Evolutionary conservation across 2,888 invertebrate genomes (phyloP), one percentile per base, ranked within the genome.

Genomic region (Odontomyia ornata): DNA sequence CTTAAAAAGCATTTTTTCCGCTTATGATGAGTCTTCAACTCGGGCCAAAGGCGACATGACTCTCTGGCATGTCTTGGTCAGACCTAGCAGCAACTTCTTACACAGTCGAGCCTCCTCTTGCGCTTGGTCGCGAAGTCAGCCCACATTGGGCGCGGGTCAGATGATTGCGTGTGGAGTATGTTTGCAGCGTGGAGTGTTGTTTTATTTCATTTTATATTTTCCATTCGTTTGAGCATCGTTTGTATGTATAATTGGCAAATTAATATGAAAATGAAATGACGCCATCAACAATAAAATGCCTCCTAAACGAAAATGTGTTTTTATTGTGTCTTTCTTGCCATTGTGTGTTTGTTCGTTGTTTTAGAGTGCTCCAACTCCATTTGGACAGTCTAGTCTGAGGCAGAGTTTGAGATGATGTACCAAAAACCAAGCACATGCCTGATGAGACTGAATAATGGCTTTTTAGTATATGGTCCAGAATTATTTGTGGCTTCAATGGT

Each of bases 241-340:
- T 52, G 72, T 47, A 72, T 72, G 56, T 23, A 72, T 72, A 72
- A 72, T 72, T 72, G 72, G 72, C 72, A 56, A 72, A 72, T 72
- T 72, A 72, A 72, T 72, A 72, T 72, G 52, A 56, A 72, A 72
- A 72, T 72, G 52, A 72, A 72, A 72, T 72, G 72, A 72, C 72
- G 72, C n/a, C 56, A 56, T 72, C 72, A 47, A 27, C 43, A 64
- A 64, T 60, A 60, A 52, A 52, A 25, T 25, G 23, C 60, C 11
- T 21, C 4, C 52, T 52, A 52, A 18, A 18, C 52, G n/a, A 18
- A 60, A 23, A 25, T 25, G 60, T 60, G 23, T 60, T 60, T 13
- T 60, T 60, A 15, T 52, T 15, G 52, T 52, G 52, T 52, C 52
- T 52, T 52, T n/a, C n/a, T 25, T 60, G 60, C 52, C 18, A 36